Evolutionary conservation across 1,140 invertebrate genomes (phyloP), one percentile per base, ranked within the genome.

Genomic region (Pinna nobilis): DNA sequence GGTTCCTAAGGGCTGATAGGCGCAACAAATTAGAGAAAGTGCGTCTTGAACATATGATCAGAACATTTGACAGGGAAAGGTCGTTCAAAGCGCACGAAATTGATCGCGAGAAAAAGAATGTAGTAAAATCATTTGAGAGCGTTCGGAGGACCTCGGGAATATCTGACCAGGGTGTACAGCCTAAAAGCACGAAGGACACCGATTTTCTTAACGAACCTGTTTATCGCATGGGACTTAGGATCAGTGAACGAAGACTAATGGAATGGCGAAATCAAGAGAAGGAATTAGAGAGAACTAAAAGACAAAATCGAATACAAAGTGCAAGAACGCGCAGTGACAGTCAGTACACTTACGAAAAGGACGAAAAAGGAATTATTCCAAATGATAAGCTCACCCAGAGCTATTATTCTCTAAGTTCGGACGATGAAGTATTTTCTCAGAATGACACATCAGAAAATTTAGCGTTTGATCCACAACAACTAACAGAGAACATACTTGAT

Each of bases 11-110:
- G 55, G 78, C 75, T 6, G 78, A 80, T 39, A 59, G 71, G 9
- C 71, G 69, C 60, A 80, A 80, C 44, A 55, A 67, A 20, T 41
- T 80, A 37, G 78, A 80, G 47, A 74, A 72, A 20, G 41, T 39
- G 3, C 44, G 74, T 15, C 55, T 80, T 41, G 75, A 80, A 13
- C 25, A 50, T 6, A 53, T 50, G 20, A 44, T 74, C 9, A 61
- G 57, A 44, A 59, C 49, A 13, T 74, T 65, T 15, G 78, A 80
- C n/a, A 64, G 57, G 59, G 75, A 77, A 53, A 65, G 63, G 18
- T 61, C 59, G 23, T 57, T 57, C 0, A 39, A 68, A 7, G 53
- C 64, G 30, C 63, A 61, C 23, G 65, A 72, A 60, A 77, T 77
- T 28, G 75, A 80, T 25, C 67, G 78, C 0, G 74, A 80, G 37